Conservation (phyloP, 2,888 invertebrate species). For the Pachymerium ferrugineum region DNA sequence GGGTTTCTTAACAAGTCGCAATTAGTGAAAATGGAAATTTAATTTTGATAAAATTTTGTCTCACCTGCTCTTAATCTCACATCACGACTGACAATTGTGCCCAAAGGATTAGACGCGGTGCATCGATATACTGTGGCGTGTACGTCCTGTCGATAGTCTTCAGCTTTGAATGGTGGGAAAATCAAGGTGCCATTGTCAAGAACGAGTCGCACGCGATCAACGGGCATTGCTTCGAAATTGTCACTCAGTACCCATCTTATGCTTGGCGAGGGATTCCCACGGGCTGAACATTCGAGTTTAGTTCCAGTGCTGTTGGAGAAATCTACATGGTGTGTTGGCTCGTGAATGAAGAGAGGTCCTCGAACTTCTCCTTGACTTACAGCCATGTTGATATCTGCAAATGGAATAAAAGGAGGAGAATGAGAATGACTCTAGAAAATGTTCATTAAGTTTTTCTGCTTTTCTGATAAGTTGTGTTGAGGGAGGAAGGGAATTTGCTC, state of each 20-base stretch:
- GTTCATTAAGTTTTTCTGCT: not conserved
- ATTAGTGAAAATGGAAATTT: not conserved
- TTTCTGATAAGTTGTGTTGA: no score
- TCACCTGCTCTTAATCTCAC: conserved; percentile 36
- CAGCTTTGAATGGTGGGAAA: conserved; percentile 35
- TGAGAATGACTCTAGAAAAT: not conserved
- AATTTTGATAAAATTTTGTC: not conserved
- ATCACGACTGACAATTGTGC: conserved; percentile 35
- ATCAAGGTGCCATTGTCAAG: conserved; percentile 34
- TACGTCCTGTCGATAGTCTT: conserved; percentile 35
- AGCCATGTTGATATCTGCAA: not conserved
- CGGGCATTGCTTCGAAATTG: conserved; percentile 25
- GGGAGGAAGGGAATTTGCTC: not conserved
- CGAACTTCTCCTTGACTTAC: conserved; percentile 25
- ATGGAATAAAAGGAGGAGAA: not conserved
- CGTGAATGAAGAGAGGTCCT: conserved; percentile 46
- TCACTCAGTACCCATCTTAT: conserved; percentile 32
- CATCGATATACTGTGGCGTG: conserved; percentile 35
- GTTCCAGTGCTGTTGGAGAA: conserved; percentile 46
- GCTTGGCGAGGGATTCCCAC: conserved; percentile 45
- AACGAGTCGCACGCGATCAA: conserved; percentile 30
- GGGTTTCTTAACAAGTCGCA: no score
- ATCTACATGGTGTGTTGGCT: conserved; percentile 43
- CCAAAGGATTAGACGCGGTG: conserved; percentile 32
- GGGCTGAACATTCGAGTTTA: conserved; percentile 46